These are phyloP conservation scores for Cotesia congregata DNA, from an alignment of 2,888 invertebrate genomes.

Conservation along the genomic window DNA sequence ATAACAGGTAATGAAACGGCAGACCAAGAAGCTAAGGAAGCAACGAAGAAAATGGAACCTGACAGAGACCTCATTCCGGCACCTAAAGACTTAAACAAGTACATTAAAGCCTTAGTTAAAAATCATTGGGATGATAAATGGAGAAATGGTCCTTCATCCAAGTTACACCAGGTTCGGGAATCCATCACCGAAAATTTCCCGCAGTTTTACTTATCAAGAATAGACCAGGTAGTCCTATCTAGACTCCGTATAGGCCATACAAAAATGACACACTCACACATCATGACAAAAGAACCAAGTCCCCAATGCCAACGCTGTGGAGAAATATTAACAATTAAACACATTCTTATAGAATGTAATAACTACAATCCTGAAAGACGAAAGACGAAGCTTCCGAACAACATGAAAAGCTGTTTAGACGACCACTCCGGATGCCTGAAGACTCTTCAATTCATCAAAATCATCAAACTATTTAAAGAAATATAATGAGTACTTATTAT, in stretches of 20 bases:
- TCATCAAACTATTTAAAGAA: not conserved
- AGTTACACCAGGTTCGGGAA: not conserved
- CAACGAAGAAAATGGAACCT: not conserved
- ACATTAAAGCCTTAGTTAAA: not conserved
- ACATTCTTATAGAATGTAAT: conserved; percentile 4
- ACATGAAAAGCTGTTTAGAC: not conserved
- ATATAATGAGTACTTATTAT: not conserved
- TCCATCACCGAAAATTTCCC: not conserved
- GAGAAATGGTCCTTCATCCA: not conserved
- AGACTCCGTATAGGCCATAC: conserved; percentile 38
- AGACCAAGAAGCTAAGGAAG: conserved; percentile 20
- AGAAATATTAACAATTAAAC: not conserved
- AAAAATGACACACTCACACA: conserved; percentile 17
- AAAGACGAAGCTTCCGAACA: not conserved
- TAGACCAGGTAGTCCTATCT: conserved; percentile 9
- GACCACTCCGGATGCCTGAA: not conserved
- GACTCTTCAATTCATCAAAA: not conserved
- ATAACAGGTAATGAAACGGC: conserved; percentile 19
- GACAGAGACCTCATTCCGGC: not conserved
- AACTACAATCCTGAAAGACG: not conserved
- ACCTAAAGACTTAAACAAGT: not conserved
- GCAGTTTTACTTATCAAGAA: not conserved
- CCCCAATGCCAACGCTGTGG: conserved; percentile 6
- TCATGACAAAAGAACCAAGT: not conserved
- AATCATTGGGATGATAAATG: not conserved